phyloP scores from a whole-genome alignment of 2,888 invertebrate species.

The Barypeithes pellucidus region DNA sequence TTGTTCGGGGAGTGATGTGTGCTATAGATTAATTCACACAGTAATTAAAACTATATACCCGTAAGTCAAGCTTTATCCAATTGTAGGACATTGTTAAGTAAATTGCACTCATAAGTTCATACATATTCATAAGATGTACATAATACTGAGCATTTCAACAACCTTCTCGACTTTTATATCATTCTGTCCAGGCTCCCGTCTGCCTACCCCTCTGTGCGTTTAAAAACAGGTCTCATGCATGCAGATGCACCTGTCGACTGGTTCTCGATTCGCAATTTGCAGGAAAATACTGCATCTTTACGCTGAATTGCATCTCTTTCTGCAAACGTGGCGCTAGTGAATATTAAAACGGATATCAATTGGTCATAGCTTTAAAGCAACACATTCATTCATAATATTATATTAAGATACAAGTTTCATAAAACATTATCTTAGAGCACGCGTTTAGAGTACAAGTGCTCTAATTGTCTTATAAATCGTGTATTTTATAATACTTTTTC shows the following conservation, averaged over 20 bases:
- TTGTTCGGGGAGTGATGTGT: background rate
- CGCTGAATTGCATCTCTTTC: conserved; percentile 16
- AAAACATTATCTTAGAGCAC: no score
- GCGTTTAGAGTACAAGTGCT: no score
- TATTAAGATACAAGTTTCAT: no score
- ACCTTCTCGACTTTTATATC: background rate
- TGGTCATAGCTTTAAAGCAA: background rate
- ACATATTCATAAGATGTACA: no score
- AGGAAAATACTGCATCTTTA: conserved; percentile 27
- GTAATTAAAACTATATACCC: no score
- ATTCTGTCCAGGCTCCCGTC: background rate
- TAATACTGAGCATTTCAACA: background rate
- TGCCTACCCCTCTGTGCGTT: conserved; percentile 2
- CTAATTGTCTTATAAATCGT: no score
- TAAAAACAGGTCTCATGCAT: conserved; percentile 18
- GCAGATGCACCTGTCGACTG: conserved; percentile 40
- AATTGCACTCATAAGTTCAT: no score
- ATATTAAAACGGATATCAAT: background rate
- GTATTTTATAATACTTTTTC: no score
- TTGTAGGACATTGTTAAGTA: no score
- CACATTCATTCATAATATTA: background rate
- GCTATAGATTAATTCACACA: background rate
- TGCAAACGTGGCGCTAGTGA: conserved; percentile 11
- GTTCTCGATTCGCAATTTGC: conserved; percentile 42
- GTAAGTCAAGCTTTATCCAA: no score